Evolutionary conservation across 2,113 vertebrate genomes (phyloP).

Genomic region (Vulpes lagopus): DNA sequence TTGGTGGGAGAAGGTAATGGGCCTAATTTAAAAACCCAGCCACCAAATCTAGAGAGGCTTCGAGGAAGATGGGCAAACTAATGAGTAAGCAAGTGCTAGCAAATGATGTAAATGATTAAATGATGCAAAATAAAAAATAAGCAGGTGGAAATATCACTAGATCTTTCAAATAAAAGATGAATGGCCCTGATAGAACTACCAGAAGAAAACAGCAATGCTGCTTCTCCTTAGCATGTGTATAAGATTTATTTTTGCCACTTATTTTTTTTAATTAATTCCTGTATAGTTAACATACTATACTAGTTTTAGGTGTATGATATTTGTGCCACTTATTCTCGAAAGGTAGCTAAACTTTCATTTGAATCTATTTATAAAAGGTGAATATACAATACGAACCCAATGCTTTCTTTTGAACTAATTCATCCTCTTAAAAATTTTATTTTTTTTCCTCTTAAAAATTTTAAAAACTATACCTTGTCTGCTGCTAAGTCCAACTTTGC

Average conservation of each 20-base stretch:
- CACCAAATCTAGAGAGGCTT: neutral
- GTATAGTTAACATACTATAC: neutral
- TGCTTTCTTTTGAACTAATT: neutral
- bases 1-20: neutral
- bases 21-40: neutral
- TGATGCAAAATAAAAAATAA: neutral
- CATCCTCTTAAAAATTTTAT: neutral
- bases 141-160: neutral
- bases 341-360: neutral
- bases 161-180: slow-evolving; percentile 22
- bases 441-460: neutral
- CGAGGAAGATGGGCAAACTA: neutral
- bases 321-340: neutral
- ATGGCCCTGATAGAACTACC: neutral
- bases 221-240: neutral
- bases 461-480: slow-evolving; percentile 88
- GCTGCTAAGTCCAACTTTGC: slow-evolving; percentile 90
- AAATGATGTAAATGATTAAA: neutral
- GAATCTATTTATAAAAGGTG: neutral
- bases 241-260: neutral
- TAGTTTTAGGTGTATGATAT: neutral
- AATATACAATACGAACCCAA: neutral
- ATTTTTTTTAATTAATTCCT: neutral
- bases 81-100: neutral
- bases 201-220: neutral